A percentile compares a stretch with the other conserved stretches of the same genome.
Conservation (phyloP, 37 sponge, comb jelly and placozoan species). For the Petrosia ficiformis region DNA sequence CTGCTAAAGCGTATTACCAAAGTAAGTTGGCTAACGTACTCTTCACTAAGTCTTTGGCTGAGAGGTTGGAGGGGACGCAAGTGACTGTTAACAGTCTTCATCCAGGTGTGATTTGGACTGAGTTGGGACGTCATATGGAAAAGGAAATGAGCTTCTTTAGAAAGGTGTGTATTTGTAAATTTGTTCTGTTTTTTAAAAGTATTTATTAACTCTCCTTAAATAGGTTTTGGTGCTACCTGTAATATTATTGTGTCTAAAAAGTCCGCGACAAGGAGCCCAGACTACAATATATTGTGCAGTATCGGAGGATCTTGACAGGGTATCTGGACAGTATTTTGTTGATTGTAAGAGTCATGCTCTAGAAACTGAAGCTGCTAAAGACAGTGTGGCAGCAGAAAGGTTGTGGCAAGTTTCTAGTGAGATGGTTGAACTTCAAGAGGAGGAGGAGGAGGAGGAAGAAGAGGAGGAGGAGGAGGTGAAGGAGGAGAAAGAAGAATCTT, state of each 20-base stretch:
- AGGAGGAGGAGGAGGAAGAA: no score
- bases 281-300: slow-evolving; percentile 74
- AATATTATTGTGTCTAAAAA: slow-evolving; percentile 37
- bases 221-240: slow-evolving; percentile 4
- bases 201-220: neutral
- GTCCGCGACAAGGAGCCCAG: slow-evolving; percentile 72
- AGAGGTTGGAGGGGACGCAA: slow-evolving; percentile 47
- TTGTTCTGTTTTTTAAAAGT: neutral
- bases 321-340: slow-evolving; percentile 51
- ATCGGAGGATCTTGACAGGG: slow-evolving; percentile 61
- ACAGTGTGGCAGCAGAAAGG: slow-evolving; percentile 50
- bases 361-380: neutral
- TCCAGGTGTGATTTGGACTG: slow-evolving; percentile 75
- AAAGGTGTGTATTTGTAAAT: neutral
- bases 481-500: no score
- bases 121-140: slow-evolving; percentile 21
- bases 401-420: slow-evolving; percentile 58
- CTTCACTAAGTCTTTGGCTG: slow-evolving; percentile 60
- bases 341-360: slow-evolving; percentile 35
- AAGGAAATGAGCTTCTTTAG: no score
- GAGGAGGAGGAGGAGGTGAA: no score
- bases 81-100: slow-evolving; percentile 63
- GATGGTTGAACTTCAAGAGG: slow-evolving; percentile 38
- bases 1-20: slow-evolving; percentile 42
- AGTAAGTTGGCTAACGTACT: slow-evolving; percentile 83